Evolutionary conservation across 2,888 invertebrate genomes (phyloP).

Genomic region (Celastrina argiolus): DNA sequence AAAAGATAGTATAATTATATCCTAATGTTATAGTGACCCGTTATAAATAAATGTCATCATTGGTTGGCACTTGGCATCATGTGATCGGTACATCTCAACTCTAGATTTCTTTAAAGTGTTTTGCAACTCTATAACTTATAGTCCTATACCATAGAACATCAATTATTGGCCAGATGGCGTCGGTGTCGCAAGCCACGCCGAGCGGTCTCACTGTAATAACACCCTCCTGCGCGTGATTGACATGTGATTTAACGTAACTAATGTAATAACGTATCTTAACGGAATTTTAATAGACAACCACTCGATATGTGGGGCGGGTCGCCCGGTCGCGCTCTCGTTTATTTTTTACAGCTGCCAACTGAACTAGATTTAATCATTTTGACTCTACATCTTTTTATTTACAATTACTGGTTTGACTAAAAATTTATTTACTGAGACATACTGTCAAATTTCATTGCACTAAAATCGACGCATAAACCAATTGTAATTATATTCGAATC

Average conservation of each 20-base stretch:
- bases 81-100: too few species aligned
- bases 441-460: too few species aligned
- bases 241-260: conserved; percentile 50
- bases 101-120: not conserved
- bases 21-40: too few species aligned
- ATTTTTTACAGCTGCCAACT: conserved; percentile 20
- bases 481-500: too few species aligned
- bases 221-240: conserved; percentile 48
- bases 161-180: not conserved
- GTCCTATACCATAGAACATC: too few species aligned
- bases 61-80: too few species aligned
- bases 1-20: too few species aligned
- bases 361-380: conserved; percentile 6
- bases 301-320: conserved; percentile 17
- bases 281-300: conserved; percentile 59
- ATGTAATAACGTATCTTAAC: conserved; percentile 55
- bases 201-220: conserved; percentile 36
- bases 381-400: not conserved
- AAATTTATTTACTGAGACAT: too few species aligned
- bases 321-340: conserved; percentile 21
- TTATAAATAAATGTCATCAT: too few species aligned
- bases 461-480: too few species aligned
- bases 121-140: not conserved
- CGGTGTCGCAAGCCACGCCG: conserved; percentile 27
- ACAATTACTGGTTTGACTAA: not conserved